A percentile compares a stretch with the other conserved stretches of the same genome.
Evolutionary conservation across 2,888 invertebrate species (phyloP).

Genomic region (Nephrotoma appendiculata): DNA sequence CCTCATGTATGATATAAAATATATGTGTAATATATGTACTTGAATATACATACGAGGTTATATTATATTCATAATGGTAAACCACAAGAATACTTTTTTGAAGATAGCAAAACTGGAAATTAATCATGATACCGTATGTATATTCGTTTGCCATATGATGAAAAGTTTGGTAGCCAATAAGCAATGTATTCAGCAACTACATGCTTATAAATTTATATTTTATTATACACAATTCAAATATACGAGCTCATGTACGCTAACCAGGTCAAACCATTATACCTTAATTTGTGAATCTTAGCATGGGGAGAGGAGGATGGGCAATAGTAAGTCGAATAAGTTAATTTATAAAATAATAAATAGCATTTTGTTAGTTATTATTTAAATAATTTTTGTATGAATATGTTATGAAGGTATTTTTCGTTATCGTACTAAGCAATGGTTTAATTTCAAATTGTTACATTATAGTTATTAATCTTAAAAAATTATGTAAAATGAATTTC

Average conservation of each 20-base stretch:
- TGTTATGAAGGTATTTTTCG: too few species aligned
- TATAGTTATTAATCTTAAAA: too few species aligned
- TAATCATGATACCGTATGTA: background rate
- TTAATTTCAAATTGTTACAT: too few species aligned
- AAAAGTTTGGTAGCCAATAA: background rate
- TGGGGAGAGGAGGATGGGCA: too few species aligned
- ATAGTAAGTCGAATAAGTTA: too few species aligned
- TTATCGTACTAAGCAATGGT: too few species aligned
- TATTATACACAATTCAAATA: background rate
- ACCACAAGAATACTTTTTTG: background rate
- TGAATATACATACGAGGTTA: background rate
- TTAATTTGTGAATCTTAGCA: background rate
- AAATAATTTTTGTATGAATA: too few species aligned
- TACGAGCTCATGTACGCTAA: background rate
- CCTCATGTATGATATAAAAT: background rate
- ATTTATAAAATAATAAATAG: too few species aligned
- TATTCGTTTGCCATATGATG: background rate
- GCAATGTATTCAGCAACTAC: background rate
- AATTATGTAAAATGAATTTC: too few species aligned
- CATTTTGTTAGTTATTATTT: too few species aligned
- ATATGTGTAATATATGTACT: background rate
- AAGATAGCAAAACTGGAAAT: background rate
- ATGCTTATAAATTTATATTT: background rate
- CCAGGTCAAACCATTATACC: background rate
- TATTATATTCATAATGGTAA: background rate